Evolutionary conservation across 2,113 vertebrate genomes (phyloP), one percentile per base, ranked within the genome.

Genomic region (Polypterus senegalus): DNA sequence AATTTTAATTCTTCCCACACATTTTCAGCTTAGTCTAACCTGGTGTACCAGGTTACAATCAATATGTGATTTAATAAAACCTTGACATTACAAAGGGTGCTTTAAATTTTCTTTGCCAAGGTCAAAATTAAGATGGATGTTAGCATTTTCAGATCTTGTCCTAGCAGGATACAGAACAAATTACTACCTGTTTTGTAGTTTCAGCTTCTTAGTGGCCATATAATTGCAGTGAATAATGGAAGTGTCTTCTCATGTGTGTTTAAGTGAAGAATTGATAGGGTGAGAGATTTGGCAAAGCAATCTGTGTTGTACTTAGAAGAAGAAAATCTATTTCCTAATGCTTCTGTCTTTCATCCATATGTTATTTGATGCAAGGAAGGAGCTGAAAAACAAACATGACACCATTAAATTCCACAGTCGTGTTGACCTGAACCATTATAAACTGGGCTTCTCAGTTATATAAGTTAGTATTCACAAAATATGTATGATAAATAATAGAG

Each of bases 121-220:
- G 61, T 58, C 61, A 66, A 58, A 66, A 66, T 66, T 48, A 66
- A 66, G 65, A 66, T 59, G 53, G 65, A 62, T 66, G 48, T 62
- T 46, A 58, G 57, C 53, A 58, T 11, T 51, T 54, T 62, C 11
- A 54, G 60, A 62, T 59, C 56, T 62, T 58, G 53, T 53, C 64
- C 44, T 65, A 9, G 6, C 49, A 48, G 56, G 61, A 62, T 61
- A 66, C 55, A 46, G 57, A 59, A 66, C 65, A 62, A 66, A 66
- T 59, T 66, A 54, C 65, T 57, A 51, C 46, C 65, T 9, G 58
- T 66, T 62, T 27, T 46, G 53, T 57, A 59, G 57, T 27, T 48
- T 44, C 43, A 49, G 55, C 54, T 62, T 49, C 61, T 62, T 51
- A 49, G 60, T 59, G 65, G 48, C 49, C 55, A 55, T 43, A 66